Conservation (phyloP, 1,140 invertebrate genomes). For the Drosophila burlai region DNA sequence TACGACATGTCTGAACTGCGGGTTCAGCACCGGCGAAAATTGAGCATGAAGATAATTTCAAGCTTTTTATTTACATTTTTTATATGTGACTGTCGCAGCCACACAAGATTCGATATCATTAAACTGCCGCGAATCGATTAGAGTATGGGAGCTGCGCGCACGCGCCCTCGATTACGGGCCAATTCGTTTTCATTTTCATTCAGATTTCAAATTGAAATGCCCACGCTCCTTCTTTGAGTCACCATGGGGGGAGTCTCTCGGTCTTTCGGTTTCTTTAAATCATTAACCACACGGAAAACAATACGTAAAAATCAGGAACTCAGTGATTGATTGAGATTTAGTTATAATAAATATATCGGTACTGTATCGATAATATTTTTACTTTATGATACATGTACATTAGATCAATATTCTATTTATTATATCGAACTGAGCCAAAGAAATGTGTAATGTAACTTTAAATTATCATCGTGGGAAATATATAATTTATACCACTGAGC, state of each 20-base stretch:
- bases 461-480: too few relatives aligned
- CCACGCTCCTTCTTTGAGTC: constrained; percentile 60
- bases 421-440: neutral
- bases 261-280: constrained; percentile 24
- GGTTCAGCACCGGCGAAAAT: constrained; percentile 36
- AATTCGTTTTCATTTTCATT: constrained; percentile 65
- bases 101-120: constrained; percentile 73
- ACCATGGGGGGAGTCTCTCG: constrained; percentile 22
- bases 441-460: too few relatives aligned
- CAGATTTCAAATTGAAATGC: constrained; percentile 43
- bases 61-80: constrained; percentile 27
- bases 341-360: neutral
- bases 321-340: constrained; percentile 1
- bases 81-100: constrained; percentile 30
- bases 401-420: neutral
- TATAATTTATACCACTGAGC: too few relatives aligned
- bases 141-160: constrained; percentile 61
- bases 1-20: constrained; percentile 41
- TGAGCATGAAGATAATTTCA: constrained; percentile 27
- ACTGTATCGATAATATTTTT: neutral
- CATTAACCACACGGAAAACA: constrained; percentile 53
- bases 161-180: constrained; percentile 70
- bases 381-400: neutral
- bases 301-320: neutral
- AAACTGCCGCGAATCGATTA: constrained; percentile 72